Conservation (phyloP, 2,113 vertebrate species). For the cat (Felis catus) region F.catus_Fca126_mat1.0 CM031428.1:62840001-62840500, state of each 20-base stretch:
- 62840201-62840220: background rate
- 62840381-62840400: background rate
- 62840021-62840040: background rate
- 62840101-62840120: slow-evolving; percentile 27
- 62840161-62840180: slow-evolving; percentile 50
- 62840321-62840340: slow-evolving; percentile 38
- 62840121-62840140: background rate
- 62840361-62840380: background rate
- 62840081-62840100: background rate
- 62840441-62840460: background rate
- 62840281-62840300: slow-evolving; percentile 77
- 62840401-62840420: background rate
- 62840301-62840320: slow-evolving; percentile 46
- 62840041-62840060: background rate
- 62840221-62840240: background rate
- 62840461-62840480: background rate
- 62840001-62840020: background rate
- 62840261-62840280: slow-evolving; percentile 57
- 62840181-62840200: background rate
- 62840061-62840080: background rate
- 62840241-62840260: background rate
- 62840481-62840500: background rate
- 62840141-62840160: background rate
- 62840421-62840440: background rate
- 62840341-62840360: background rate